Base-by-base conservation (phyloP, 2,888 invertebrate species). In the Nematopogon swammerdamellus region DNA sequence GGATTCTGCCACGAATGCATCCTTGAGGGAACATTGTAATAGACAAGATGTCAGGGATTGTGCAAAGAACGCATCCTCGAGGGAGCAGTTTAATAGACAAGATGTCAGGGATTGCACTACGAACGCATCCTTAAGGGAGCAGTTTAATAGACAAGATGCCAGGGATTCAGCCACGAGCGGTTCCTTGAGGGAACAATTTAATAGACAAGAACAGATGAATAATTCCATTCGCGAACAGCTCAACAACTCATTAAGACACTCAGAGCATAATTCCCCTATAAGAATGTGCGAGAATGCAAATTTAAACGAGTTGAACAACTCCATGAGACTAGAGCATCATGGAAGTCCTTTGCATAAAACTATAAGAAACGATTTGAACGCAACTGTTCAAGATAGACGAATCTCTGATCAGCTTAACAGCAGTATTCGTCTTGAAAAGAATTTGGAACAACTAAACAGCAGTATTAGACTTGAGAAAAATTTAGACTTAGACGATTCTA, bases 181-280 rank as follows among this genome's bases (percentile, higher is more conserved):
- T n/a, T n/a, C n/a, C n/a, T n/a, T n/a, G n/a, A n/a, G n/a, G n/a
- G n/a, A n/a, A n/a, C n/a, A n/a, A n/a, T 36, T 36, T 14, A 36
- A 36, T 14, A 36, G 36, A 14, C 36, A 36, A 6, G 36, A 36
- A 14, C 36, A 25, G 25, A 4, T 36, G 36, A 36, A 36, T 14
- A 36, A 14, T 14, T 36, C 36, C 8, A 36, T 36, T 14, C 14
- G 36, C 8, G 63, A 65, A 50, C 63, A 66, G 25, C 51, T 59
- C 18, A 66, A 62, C 51, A 63, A 55, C 50, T 69, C 49, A 49
- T 66, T 57, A 63, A 54, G 53, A 61, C 63, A 16, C 16, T 19
- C 47, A 16, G 18, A 44, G 18, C 36, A 36, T 14, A 8, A 36
- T 14, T 36, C 36, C 6, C 43, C 48, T 8, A 30, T 49, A 14